Base-by-base conservation (phyloP, 2,888 invertebrate genomes). In the Allolobophora icterica region DNA sequence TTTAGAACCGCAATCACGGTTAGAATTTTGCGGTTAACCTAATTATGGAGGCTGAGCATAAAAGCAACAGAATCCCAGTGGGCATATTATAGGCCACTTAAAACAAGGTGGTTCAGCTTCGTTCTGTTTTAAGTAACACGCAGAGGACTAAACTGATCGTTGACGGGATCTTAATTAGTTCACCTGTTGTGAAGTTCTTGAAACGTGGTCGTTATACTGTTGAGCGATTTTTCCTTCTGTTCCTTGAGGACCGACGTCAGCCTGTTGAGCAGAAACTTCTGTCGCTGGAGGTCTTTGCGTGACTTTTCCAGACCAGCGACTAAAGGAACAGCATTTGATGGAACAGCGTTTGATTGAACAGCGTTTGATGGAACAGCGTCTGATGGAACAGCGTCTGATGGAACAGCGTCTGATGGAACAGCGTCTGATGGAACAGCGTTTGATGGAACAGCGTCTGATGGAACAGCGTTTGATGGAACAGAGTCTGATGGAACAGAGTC, bases 221-320 rank as follows among this genome's bases (percentile, higher is more conserved):
- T 87, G 6, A 38, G 21, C 87, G 87, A 87, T 24, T 38, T 87
- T 38, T 87, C 87, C 38, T 15, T 87, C 15, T 87, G 35, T 17
- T 87, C 87, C 19, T 87, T 87, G 8, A 87, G 87, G 34, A 87
- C 15, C 87, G 38, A 21, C 1, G 87, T 87, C 38, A 87, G 35
- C 17, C 35, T 87, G 35, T 87, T 35, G 21, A 87, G 87, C 87
- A 87, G 34, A 34, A 33, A 33, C 34, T 8, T 38, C 24, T 87
- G 87, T 8, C 87, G 87, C 87, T 87, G 87, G 24, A 87, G 87
- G 87, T 87, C 87, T 38, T 38, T 87, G 35, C 87, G 21, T 34
- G 87, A 87, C 38, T 38, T 87, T 8, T 87, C 87, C 87, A 87
- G 87, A 21, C 87, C 87, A 24, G 87, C 87, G 2, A 87, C 34